A percentile compares a stretch with the other conserved stretches of the same genome.
phyloP scores from a whole-genome alignment of 1,140 invertebrate species.

The Eurosta solidaginis region DNA sequence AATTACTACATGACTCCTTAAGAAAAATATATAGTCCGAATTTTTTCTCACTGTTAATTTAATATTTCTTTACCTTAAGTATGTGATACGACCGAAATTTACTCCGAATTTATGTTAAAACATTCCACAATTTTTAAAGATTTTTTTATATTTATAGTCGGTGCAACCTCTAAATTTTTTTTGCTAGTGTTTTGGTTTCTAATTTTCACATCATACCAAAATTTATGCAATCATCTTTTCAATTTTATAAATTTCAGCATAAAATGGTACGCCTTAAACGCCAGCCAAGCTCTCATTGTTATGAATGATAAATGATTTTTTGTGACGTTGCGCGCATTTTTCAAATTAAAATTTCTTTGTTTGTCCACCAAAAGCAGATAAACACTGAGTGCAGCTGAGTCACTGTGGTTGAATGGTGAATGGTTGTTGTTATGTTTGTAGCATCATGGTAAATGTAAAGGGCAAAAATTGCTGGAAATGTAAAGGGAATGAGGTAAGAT shows the following conservation, averaged over 20 bases:
- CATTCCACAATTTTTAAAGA: too few species aligned
- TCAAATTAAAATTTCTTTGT: constrained; percentile 3
- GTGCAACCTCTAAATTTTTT: too few species aligned
- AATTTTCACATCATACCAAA: neutral
- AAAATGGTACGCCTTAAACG: neutral
- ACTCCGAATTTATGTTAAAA: too few species aligned
- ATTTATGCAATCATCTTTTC: neutral
- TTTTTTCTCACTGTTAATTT: too few species aligned
- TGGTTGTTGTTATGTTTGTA: neutral
- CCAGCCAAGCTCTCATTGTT: neutral
- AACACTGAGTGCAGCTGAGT: neutral
- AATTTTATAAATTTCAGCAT: neutral
- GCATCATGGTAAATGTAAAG: neutral
- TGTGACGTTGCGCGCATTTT: constrained; percentile 5
- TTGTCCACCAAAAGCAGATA: neutral
- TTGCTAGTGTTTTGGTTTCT: too few species aligned
- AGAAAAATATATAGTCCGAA: too few species aligned
- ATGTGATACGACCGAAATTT: too few species aligned
- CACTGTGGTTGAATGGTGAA: neutral
- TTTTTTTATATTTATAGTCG: too few species aligned
- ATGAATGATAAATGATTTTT: constrained; percentile 25
- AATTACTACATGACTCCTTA: too few species aligned
- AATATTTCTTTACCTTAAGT: too few species aligned
- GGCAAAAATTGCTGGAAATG: neutral
- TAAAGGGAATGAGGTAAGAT: too few species aligned